Percentiles rank a stretch among this genome's conserved stretches.
These are phyloP conservation scores for Sialia sialis DNA, from an alignment of 2,113 vertebrate genomes.

Conservation along the genomic window DNA sequence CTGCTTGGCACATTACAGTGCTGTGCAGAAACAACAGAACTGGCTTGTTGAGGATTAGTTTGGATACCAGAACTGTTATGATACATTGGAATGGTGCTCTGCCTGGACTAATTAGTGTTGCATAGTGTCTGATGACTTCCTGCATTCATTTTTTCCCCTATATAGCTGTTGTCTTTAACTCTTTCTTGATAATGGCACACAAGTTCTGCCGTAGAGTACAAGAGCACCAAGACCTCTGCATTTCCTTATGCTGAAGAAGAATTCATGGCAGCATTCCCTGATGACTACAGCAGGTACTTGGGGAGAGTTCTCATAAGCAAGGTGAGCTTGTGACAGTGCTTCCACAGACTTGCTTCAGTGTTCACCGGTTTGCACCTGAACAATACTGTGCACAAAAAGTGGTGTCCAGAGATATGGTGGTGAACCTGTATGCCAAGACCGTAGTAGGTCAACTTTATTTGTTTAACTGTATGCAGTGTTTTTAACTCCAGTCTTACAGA, in stretches of 20 bases:
- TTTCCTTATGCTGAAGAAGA: not conserved
- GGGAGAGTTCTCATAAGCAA: not conserved
- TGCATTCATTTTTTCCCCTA: not conserved
- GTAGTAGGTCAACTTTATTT: not conserved
- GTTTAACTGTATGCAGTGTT: not conserved
- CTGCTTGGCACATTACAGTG: not conserved
- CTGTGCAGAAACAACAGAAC: not conserved
- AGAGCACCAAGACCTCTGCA: not conserved
- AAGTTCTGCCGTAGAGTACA: not conserved
- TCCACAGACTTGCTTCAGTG: not conserved
- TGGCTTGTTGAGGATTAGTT: not conserved
- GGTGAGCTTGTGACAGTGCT: not conserved
- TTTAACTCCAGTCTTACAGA: not conserved
- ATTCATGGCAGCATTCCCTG: not conserved
- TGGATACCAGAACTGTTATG: not conserved
- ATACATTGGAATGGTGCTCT: not conserved
- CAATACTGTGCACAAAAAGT: not conserved
- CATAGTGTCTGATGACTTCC: not conserved
- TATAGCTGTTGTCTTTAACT: not conserved
- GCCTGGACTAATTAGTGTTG: not conserved
- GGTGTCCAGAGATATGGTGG: not conserved
- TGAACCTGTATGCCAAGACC: not conserved
- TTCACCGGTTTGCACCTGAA: not conserved
- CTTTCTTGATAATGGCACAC: not conserved
- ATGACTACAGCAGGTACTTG: not conserved